Evolutionary conservation across 2,888 invertebrate species (phyloP).

Genomic region (Parnassius apollo): DNA sequence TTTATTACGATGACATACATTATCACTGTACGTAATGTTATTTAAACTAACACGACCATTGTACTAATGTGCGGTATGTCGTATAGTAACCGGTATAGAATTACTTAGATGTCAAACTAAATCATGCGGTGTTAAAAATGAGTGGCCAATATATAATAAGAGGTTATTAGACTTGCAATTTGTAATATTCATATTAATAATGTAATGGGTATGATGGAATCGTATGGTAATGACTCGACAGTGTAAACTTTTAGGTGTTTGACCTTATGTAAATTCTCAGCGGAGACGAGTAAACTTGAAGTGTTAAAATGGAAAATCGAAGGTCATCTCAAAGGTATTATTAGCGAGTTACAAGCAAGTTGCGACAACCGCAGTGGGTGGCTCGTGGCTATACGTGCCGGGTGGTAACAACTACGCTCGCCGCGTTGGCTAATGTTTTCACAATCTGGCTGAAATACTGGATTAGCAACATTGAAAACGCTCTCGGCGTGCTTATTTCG

Average conservation of each 20-base stretch:
- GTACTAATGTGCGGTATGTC: constrained; percentile 11
- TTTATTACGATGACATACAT: neutral
- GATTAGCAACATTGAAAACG: constrained; percentile 57
- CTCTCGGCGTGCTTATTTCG: constrained; percentile 37
- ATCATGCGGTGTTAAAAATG: constrained; percentile 14
- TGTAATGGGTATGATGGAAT: too few relatives aligned
- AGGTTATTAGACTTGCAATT: too few relatives aligned
- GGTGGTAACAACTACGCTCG: constrained; percentile 15
- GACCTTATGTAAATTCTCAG: neutral
- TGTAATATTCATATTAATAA: too few relatives aligned
- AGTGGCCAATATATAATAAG: constrained; percentile 1
- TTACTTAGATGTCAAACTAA: constrained; percentile 20
- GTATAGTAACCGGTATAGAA: constrained; percentile 12
- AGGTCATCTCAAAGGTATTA: constrained; percentile 13
- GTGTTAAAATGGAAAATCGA: constrained; percentile 15
- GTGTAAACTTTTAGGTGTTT: too few relatives aligned
- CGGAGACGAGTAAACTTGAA: constrained; percentile 10
- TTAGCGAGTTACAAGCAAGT: constrained; percentile 20
- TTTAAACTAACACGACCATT: constrained; percentile 15
- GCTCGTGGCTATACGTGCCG: constrained; percentile 36
- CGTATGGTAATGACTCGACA: too few relatives aligned
- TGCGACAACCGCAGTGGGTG: constrained; percentile 25
- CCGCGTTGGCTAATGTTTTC: constrained; percentile 61
- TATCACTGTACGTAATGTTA: constrained; percentile 13
- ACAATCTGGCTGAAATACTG: constrained; percentile 62